A percentile compares a stretch with the other conserved stretches of the same genome.
Evolutionary conservation across 2,113 vertebrate species (phyloP).

Genomic region (Rhineura floridana): DNA sequence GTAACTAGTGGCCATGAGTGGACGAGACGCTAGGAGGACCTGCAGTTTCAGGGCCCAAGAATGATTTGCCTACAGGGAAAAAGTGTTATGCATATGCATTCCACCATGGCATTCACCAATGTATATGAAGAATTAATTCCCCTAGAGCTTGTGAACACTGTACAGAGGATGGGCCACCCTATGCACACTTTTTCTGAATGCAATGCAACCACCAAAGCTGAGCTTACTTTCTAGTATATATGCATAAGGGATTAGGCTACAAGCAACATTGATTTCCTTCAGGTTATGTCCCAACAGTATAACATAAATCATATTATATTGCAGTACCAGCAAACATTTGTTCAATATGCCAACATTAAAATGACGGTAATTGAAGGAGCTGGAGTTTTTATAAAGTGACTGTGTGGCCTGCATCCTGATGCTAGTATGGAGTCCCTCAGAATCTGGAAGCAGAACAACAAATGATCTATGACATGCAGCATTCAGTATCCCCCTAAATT

Average conservation of each 20-base stretch:
- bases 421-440: background rate
- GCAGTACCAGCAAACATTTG: background rate
- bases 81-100: background rate
- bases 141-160: background rate
- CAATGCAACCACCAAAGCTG: background rate
- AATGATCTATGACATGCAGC: background rate
- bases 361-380: background rate
- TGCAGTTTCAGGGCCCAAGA: no score
- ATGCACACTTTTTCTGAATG: background rate
- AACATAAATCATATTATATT: background rate
- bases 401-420: background rate
- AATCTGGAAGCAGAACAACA: background rate
- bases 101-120: background rate
- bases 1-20: no score
- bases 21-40: no score
- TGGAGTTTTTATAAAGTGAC: background rate
- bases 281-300: background rate
- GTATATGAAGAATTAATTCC: background rate
- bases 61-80: background rate
- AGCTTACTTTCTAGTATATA: background rate
- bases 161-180: background rate
- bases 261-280: background rate
- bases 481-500: background rate
- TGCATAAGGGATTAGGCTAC: background rate
- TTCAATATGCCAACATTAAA: background rate